phyloP scores from a whole-genome alignment of 2,888 invertebrate genomes.

The Tachystola acroxantha region DNA sequence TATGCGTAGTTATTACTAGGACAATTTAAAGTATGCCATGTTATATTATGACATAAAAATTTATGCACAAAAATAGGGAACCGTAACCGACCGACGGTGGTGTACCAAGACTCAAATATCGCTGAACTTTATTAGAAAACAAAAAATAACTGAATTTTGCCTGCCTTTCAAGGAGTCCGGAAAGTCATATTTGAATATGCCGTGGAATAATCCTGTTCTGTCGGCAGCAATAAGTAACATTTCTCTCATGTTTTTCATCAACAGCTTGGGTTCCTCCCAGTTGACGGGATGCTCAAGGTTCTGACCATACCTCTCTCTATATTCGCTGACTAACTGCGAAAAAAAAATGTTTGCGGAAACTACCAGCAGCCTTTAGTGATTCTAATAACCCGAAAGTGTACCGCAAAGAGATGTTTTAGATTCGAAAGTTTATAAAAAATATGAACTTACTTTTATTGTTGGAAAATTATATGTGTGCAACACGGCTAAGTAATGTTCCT shows the following conservation, averaged over 20 bases:
- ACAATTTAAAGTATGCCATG: no score
- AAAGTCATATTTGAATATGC: conserved; percentile 24
- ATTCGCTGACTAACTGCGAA: conserved; percentile 35
- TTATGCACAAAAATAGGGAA: no score
- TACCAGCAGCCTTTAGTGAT: no score
- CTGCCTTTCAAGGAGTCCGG: conserved; percentile 28
- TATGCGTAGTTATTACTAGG: no score
- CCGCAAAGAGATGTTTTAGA: no score
- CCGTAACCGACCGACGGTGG: no score
- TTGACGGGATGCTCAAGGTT: conserved; percentile 30
- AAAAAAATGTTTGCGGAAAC: no score
- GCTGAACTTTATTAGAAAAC: no score
- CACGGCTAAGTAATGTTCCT: conserved; percentile 9
- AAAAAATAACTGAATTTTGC: conserved; percentile 2
- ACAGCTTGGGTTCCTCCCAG: conserved; percentile 47
- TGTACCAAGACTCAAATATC: no score
- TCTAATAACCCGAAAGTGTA: no score
- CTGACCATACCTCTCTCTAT: conserved; percentile 24
- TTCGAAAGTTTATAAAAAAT: no score
- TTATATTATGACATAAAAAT: no score
- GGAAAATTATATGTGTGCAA: conserved; percentile 43
- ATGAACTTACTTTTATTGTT: conserved; percentile 44
- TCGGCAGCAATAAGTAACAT: conserved; percentile 43
- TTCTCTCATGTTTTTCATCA: conserved; percentile 29
- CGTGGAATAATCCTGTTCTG: conserved; percentile 41